These are phyloP conservation scores for Lasaia peninsularis DNA, from an alignment of 1,140 invertebrate genomes.

Conservation along the genomic window DNA sequence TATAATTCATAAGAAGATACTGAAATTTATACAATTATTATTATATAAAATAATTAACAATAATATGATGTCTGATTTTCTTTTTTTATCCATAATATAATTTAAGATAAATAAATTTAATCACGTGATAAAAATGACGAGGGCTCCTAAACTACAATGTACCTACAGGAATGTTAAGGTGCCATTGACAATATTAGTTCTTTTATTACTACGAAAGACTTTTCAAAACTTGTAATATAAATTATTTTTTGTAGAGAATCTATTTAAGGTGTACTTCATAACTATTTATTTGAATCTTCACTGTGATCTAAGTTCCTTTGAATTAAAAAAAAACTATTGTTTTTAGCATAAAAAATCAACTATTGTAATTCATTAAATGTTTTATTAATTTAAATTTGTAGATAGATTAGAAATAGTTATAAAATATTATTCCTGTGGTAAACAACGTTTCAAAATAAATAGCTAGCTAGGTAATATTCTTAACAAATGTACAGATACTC, in stretches of 20 bases:
- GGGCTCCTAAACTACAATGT: slow-evolving; percentile 1
- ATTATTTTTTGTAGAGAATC: slow-evolving; percentile 7
- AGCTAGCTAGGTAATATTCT: slow-evolving; percentile 5
- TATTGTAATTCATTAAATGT: not conserved
- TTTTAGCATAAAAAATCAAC: not conserved
- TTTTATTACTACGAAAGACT: slow-evolving; percentile 35
- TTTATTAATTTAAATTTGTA: not conserved
- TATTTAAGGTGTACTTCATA: slow-evolving; percentile 14
- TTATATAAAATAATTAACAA: too few relatives aligned
- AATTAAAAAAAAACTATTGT: not conserved
- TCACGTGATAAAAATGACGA: not conserved
- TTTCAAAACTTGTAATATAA: slow-evolving; percentile 17
- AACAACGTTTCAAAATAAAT: not conserved
- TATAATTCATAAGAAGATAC: too few relatives aligned
- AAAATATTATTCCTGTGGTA: not conserved
- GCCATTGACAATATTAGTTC: slow-evolving; percentile 69
- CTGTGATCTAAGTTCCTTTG: slow-evolving; percentile 5
- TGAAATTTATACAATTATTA: too few relatives aligned
- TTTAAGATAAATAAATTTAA: not conserved
- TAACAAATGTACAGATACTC: not conserved
- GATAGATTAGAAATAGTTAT: not conserved
- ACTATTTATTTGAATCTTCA: not conserved
- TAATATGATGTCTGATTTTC: too few relatives aligned
- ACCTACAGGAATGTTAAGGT: slow-evolving; percentile 45
- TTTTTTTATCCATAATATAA: too few relatives aligned